phyloP scores from a whole-genome alignment of 2,888 invertebrate genomes.

The Agrochola macilenta region DNA sequence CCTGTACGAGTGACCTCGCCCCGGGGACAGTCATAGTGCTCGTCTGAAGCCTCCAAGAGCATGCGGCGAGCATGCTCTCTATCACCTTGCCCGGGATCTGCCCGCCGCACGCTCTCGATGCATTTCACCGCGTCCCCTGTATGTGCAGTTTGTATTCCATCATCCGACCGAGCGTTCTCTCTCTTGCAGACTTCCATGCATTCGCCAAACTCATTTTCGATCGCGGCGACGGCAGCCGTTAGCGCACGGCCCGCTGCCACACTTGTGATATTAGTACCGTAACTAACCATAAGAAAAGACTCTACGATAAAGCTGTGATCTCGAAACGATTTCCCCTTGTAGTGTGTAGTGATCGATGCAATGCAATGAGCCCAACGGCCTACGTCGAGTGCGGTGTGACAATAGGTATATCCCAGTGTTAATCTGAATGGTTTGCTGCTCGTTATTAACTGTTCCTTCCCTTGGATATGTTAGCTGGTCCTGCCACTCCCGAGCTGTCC shows the following conservation, averaged over 20 bases:
- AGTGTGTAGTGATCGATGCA: constrained; percentile 79
- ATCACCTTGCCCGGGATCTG: not conserved
- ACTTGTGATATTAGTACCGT: constrained; percentile 80
- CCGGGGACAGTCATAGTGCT: constrained; percentile 4
- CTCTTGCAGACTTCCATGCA: constrained; percentile 94
- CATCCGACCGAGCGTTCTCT: constrained; percentile 84
- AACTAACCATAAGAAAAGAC: constrained; percentile 85
- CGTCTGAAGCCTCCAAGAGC: constrained; percentile 25
- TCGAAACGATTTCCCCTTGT: constrained; percentile 84
- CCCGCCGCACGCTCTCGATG: constrained; percentile 36
- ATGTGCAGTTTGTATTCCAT: constrained; percentile 68
- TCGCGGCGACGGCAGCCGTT: constrained; percentile 90
- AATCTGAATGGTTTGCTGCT: constrained; percentile 90
- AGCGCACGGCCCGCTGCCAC: constrained; percentile 84
- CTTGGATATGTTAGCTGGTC: constrained; percentile 83
- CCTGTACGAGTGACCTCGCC: constrained; percentile 2
- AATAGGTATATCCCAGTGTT: constrained; percentile 88
- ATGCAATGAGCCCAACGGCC: constrained; percentile 73
- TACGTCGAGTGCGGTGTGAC: constrained; percentile 75
- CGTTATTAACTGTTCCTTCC: constrained; percentile 86
- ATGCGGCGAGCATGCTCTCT: constrained; percentile 16
- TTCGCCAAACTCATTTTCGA: constrained; percentile 94
- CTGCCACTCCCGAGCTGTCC: constrained; percentile 67
- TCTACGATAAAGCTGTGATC: constrained; percentile 86
- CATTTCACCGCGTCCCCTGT: constrained; percentile 31